Evolutionary conservation across 1,140 invertebrate species (phyloP).

Genomic region (Cotesia chilonis): DNA sequence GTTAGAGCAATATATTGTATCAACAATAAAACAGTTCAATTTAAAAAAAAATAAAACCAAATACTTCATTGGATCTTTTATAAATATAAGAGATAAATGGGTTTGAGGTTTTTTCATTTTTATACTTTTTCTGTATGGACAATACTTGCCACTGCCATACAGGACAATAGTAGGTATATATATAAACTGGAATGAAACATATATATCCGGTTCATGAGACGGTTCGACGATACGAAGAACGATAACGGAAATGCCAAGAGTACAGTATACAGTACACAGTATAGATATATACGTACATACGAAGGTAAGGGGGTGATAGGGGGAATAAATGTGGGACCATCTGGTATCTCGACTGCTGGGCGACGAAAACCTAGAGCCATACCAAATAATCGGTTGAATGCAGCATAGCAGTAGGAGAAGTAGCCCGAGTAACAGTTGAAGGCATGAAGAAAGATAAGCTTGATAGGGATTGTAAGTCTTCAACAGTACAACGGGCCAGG

Average conservation of each 20-base stretch:
- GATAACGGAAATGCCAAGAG: conserved; percentile 17
- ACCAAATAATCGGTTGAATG: too few relatives aligned
- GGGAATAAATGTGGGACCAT: too few relatives aligned
- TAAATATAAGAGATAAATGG: neutral
- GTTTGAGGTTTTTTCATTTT: conserved; percentile 11
- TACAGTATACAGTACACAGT: neutral
- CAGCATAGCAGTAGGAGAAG: too few relatives aligned
- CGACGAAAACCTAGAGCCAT: too few relatives aligned
- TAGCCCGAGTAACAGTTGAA: too few relatives aligned
- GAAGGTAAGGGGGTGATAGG: too few relatives aligned
- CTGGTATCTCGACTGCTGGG: too few relatives aligned
- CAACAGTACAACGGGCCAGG: neutral
- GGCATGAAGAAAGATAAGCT: neutral
- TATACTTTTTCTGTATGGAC: conserved; percentile 12
- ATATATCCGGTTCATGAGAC: conserved; percentile 8
- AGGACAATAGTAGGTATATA: too few relatives aligned
- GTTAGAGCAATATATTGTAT: too few relatives aligned
- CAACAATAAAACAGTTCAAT: too few relatives aligned
- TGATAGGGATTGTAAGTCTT: conserved; percentile 1
- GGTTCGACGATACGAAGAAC: conserved; percentile 7
- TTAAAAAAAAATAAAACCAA: neutral
- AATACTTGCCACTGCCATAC: neutral
- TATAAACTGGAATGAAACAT: neutral
- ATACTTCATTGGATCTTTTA: conserved; percentile 9
- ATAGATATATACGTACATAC: too few relatives aligned